Base-by-base conservation (phyloP, 37 sponge, comb jelly and placozoan species). In the Trichoplax adhaerens region DNA sequence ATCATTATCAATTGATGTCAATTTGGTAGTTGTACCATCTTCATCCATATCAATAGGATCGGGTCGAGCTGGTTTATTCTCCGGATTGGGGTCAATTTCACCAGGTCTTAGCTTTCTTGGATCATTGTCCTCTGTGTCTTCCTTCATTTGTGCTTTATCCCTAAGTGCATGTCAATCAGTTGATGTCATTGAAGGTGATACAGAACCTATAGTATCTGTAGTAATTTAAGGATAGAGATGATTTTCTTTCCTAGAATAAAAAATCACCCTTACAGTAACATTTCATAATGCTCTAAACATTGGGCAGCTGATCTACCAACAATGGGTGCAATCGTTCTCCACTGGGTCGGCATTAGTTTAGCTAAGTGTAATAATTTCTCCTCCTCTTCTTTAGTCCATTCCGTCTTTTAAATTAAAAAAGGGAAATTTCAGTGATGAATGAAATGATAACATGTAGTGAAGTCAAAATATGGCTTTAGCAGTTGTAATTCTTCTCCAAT, bases 41-140 rank as follows among this genome's bases (percentile, higher is more conserved):
- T 96, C 99, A 66, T 96, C 99, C 99, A 96, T 96, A 74, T 96
- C 99, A 29, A 86, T 88, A 12, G 99, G 99, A 64, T 96, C 99
- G 52, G 99, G 99, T 49, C 93, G 70, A 8, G 93, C 99, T 51
- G 99, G 93, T 64, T 91, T 91, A 29, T 83, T 86, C 83, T 95
- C 97, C 8, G 97, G 97, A 55, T 77, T 80, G 0, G 93, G 89
- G 65, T 91, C 93, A n/a, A 96, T 85, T 76, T 96, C 99, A 29
- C 99, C 93, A 7, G 99, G 89, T 1, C 99, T 63, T 47, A 96
- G 81, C 69, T 84, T 79, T 50, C 89, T 71, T 57, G 90, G 87
- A 68, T 91, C 99, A 55, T 91, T 91, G 5, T 77, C 79, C 3
- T 60, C 77, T 46, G 68, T 82, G 6, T 88, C 99, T 55, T 96